These are phyloP conservation scores for Agrilus planipennis DNA, from an alignment of 1,140 invertebrate genomes.

Conservation along the genomic window DNA sequence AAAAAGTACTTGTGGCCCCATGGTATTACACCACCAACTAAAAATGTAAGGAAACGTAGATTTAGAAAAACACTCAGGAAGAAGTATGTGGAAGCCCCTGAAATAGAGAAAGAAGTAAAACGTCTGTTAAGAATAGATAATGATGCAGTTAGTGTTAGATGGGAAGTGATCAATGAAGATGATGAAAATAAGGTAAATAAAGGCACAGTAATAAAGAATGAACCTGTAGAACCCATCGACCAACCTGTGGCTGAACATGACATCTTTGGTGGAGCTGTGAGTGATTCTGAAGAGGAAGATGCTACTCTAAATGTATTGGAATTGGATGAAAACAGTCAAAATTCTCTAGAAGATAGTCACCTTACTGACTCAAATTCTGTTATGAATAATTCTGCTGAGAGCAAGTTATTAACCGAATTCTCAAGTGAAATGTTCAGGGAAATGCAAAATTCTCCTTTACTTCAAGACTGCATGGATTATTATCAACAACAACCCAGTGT, in stretches of 20 bases:
- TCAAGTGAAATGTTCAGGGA: slow-evolving; percentile 32
- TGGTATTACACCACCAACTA: slow-evolving; percentile 86
- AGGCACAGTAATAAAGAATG: slow-evolving; percentile 43
- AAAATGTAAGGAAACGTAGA: slow-evolving; percentile 85
- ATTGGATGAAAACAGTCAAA: slow-evolving; percentile 63
- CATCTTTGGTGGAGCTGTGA: slow-evolving; percentile 79
- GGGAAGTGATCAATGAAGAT: slow-evolving; percentile 88
- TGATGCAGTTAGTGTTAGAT: slow-evolving; percentile 80
- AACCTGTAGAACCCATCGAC: slow-evolving; percentile 37
- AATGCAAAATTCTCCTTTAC: slow-evolving; percentile 21
- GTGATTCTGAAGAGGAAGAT: slow-evolving; percentile 66
- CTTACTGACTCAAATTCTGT: slow-evolving; percentile 63
- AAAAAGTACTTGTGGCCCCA: slow-evolving; percentile 91
- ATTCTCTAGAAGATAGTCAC: slow-evolving; percentile 62
- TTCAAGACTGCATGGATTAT: slow-evolving; percentile 28
- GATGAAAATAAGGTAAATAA: slow-evolving; percentile 56
- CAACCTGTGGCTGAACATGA: slow-evolving; percentile 53
- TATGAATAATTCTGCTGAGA: slow-evolving; percentile 32
- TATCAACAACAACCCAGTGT: slow-evolving; percentile 26
- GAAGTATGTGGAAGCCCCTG: slow-evolving; percentile 92
- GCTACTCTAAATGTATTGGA: slow-evolving; percentile 60
- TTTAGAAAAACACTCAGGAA: slow-evolving; percentile 94
- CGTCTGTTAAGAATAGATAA: slow-evolving; percentile 82
- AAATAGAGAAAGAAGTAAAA: slow-evolving; percentile 96
- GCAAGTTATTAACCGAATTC: slow-evolving; percentile 31